phyloP scores from a whole-genome alignment of 2,888 invertebrate species.

The Eristalis tenax region DNA sequence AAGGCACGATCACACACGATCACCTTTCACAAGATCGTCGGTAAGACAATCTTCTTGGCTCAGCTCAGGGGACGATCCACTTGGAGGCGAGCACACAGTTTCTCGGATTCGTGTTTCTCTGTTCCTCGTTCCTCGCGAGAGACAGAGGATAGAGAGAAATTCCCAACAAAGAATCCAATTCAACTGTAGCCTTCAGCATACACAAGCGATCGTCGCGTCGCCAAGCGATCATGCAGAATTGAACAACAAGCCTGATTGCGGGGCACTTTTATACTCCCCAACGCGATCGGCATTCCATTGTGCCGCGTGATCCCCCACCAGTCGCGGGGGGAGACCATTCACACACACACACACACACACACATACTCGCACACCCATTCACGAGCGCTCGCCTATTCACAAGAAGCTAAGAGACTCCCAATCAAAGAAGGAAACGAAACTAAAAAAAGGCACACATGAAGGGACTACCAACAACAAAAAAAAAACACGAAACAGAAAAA shows the following conservation, averaged over 20 bases:
- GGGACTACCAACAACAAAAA: background rate
- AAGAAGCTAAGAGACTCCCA: constrained; percentile 10
- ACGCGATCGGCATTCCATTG: constrained; percentile 4
- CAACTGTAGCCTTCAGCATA: background rate
- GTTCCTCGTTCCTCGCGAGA: background rate
- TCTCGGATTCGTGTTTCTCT: background rate
- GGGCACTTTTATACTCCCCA: constrained; percentile 63
- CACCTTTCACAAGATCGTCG: constrained; percentile 33
- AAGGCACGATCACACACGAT: constrained; percentile 10
- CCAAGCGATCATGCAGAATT: constrained; percentile 27
- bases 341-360: background rate
- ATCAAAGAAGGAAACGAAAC: constrained; percentile 39
- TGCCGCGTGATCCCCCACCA: background rate
- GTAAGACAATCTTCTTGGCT: constrained; percentile 24
- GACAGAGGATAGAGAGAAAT: background rate
- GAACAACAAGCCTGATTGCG: constrained; percentile 35
- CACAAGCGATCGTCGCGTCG: constrained; percentile 21
- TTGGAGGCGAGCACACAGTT: background rate
- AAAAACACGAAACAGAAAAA: constrained; percentile 2
- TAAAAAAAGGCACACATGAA: background rate
- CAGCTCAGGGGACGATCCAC: background rate
- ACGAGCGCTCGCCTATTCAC: background rate
- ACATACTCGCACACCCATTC: background rate
- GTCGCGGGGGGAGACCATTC: background rate
- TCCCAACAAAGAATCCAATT: constrained; percentile 8